Base-by-base conservation (phyloP, 2,113 vertebrate species). In the Eira barbara region DNA sequence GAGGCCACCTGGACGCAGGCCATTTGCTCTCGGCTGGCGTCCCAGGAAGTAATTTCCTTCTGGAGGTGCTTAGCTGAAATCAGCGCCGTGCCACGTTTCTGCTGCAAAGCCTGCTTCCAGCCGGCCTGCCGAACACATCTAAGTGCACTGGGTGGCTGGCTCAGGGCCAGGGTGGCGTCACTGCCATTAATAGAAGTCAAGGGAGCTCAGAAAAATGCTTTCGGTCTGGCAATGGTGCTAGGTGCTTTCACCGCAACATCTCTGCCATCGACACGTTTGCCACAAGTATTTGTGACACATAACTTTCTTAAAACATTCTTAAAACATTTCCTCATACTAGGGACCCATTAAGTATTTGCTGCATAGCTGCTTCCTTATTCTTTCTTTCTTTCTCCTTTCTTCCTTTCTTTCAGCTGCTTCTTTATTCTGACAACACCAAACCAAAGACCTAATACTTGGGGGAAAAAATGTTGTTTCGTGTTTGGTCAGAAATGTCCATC, bases 191-290 rank as follows among this genome's bases (percentile, higher is more conserved):
- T 92, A 98, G 97, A 98, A 98, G 73, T 71, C 79, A 89, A 57
- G 93, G 91, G 97, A 96, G 93, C 98, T 97, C 97, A 98, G 96
- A 97, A 89, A 98, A 98, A 96, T 89, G 21, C 86, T 98, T 98
- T 88, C 94, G 95, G 91, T 97, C 98, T 96, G 96, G 91, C 92
- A 89, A 91, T 11, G 18, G 47, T 52, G 34, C 76, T 52, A 79
- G 18, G 17, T 52, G 23, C 47, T n/a, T 52, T 79, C 0, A 18
- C 76, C 47, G 0, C 17, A 20, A 79, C 31, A 21, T 79, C 76
- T 79, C 34, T 79, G 47, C 31, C 47, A n/a, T n/a, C 20, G 47
- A 34, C 29, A 11, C 9, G 9, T 52, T 52, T 52, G 76, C 47
- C 31, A 0, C 47, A 52, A 79, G 17, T 18, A 34, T 79, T 52